A percentile compares a stretch with the other conserved stretches of the same genome.
Evolutionary conservation across 2,113 vertebrate species (phyloP).

Genomic region (Proteles cristata): DNA sequence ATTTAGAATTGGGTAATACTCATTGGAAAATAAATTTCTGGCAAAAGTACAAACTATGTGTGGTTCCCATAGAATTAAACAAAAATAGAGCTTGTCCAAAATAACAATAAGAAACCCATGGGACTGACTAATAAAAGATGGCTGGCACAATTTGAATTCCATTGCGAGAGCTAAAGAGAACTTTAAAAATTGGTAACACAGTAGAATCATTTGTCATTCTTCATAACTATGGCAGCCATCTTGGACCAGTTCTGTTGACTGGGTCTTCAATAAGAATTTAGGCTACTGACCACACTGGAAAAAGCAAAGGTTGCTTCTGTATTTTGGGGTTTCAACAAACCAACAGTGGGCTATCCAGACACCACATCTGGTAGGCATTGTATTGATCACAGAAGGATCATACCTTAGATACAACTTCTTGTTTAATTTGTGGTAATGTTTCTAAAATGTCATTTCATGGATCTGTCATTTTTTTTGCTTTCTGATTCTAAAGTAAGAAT

Average conservation of each 20-base stretch:
- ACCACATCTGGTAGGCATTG: not conserved
- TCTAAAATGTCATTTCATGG: not conserved
- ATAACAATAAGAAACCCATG: conserved; percentile 82
- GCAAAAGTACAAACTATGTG: conserved; percentile 81
- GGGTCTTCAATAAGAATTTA: not conserved
- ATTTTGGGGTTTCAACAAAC: not conserved
- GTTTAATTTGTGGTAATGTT: not conserved
- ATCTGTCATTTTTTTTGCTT: not conserved
- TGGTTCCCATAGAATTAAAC: conserved; percentile 86
- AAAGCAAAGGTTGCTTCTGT: not conserved
- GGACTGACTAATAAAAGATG: conserved; percentile 76
- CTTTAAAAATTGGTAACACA: conserved; percentile 59
- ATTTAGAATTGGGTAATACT: conserved; percentile 76
- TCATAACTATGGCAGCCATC: not conserved
- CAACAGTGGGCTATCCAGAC: not conserved
- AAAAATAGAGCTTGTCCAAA: conserved; percentile 85
- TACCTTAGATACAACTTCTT: not conserved
- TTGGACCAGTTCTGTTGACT: not conserved
- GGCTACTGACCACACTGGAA: not conserved
- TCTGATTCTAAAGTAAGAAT: conserved; percentile 52
- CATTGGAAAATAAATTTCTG: conserved; percentile 83
- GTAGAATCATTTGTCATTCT: conserved; percentile 45
- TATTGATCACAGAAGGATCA: not conserved
- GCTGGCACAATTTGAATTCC: conserved; percentile 80
- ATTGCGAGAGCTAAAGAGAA: conserved; percentile 65